Evolutionary conservation across 2,797 vertebrate genomes (phyloP).

Genomic region (Aythya fuligula): DNA sequence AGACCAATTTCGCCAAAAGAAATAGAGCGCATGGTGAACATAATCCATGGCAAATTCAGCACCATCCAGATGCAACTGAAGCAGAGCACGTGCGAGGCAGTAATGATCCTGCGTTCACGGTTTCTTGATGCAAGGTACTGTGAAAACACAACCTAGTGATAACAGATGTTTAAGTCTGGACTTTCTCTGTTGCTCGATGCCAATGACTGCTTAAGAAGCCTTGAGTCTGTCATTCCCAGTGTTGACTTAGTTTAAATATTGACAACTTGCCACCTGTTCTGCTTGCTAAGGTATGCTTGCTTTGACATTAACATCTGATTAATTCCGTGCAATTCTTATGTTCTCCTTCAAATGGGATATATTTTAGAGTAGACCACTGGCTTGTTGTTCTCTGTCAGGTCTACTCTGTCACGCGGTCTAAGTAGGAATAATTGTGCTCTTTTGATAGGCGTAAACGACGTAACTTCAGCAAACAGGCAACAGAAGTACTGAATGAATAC

Average conservation of each 20-base stretch:
- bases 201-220: fast-evolving
- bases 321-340: neutral
- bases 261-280: neutral
- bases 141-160: fast-evolving
- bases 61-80: conserved; percentile 86
- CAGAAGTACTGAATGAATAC: conserved; percentile 87
- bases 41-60: conserved; percentile 87
- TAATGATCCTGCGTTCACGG: conserved; percentile 81
- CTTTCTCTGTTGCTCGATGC: neutral
- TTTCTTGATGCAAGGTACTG: conserved; percentile 80
- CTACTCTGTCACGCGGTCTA: neutral
- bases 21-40: conserved; percentile 82
- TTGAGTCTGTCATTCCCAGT: neutral
- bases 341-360: neutral
- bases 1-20: conserved; percentile 83
- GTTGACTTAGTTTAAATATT: neutral
- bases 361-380: neutral
- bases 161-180: neutral
- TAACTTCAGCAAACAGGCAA: conserved; percentile 89
- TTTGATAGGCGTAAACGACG: conserved; percentile 78
- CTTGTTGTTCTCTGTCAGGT: neutral
- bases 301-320: neutral
- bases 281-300: neutral
- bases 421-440: neutral
- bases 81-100: conserved; percentile 84